Evolutionary conservation across 2,113 vertebrate species (phyloP), one percentile per base, ranked within the genome.

Genomic region (Odontesthes bonariensis): DNA sequence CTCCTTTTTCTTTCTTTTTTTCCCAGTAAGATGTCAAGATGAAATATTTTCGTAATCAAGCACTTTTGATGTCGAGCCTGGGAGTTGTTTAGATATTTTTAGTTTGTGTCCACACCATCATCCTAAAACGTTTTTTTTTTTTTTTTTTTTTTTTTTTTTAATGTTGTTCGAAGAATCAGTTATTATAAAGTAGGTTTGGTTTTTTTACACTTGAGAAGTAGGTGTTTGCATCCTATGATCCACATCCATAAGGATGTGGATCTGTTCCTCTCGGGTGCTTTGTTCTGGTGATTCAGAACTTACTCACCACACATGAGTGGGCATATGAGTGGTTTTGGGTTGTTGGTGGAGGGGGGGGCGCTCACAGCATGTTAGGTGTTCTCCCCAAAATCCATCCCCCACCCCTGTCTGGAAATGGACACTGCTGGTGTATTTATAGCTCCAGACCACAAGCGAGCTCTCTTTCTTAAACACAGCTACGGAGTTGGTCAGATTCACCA

Each of bases 341-440:
- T 35, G 68, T 12, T 20, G 32, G 31, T 52, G 22, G 42, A 56
- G 19, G 42, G 20, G 19, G 22, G 53, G 35, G 32, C 31, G 54
- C 70, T 79, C 79, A 62, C 65, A 55, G 79, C 60, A 64, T 82
- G 84, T 78, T 81, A 88, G 86, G 87, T 89, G 89, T 87, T 85
- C 72, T 55, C 49, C 57, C 60, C 19, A 32, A 79, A 57, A 33
- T n/a, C 58, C 61, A 19, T 17, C 57, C 64, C 75, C 73, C 75
- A 49, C 69, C 76, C 74, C 23, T 73, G 68, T 61, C 72, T 92
- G 74, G 72, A 93, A 94, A 92, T 89, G 92, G 94, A 94, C 91
- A 94, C 93, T 89, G 83, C 85, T 60, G 62, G 82, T 88, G 74
- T 95, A 95, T 95, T 94, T 94, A 92, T 95, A 95, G 92, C 85